Base-by-base conservation (phyloP, 2,888 invertebrate species). In the Aleiodes alternator region DNA sequence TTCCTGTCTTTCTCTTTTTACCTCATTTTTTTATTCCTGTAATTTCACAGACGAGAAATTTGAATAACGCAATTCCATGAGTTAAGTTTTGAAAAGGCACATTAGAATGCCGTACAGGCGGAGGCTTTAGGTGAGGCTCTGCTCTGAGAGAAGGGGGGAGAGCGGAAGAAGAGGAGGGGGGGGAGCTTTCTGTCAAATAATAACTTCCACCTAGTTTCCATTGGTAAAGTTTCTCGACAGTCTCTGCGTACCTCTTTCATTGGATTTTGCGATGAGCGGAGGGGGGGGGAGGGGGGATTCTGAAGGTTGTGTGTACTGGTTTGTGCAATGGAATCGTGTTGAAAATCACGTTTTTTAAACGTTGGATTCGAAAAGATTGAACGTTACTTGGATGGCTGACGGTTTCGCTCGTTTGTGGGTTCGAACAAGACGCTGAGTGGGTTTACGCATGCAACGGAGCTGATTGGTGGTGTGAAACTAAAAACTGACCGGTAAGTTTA, bases 31-130 rank as follows among this genome's bases (percentile, higher is more conserved):
- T n/a, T 43, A 64, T 72, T 69, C 14, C 31, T 29, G 31, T 23
- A 9, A 34, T n/a, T 12, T n/a, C 51, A n/a, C 31, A 23, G 68
- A 78, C 68, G 76, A 72, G 80, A 76, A 84, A 83, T 85, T 84
- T 84, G 84, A 87, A 87, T 87, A 85, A 86, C 83, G 82, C 84
- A 79, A 84, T 87, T 87, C 83, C 79, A 79, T 79, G 80, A 82
- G 82, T 84, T 82, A 81, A 86, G 83, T 84, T 85, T 11, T 77
- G 78, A 82, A 83, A 83, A 85, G 83, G 79, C 78, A 78, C 81
- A 81, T 82, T 82, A 82, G 80, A 82, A 83, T 81, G 81, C 78
- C 78, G 78, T 81, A 43, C 43, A 43, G 43, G 43, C 43, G 3
- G 8, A 3, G 43, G 43, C 43, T 43, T 43, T 43, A 84, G 84